A percentile compares a stretch with the other conserved stretches of the same genome.
Evolutionary conservation across 2,113 vertebrate genomes (phyloP).

Genomic region (Gambusia affinis): DNA sequence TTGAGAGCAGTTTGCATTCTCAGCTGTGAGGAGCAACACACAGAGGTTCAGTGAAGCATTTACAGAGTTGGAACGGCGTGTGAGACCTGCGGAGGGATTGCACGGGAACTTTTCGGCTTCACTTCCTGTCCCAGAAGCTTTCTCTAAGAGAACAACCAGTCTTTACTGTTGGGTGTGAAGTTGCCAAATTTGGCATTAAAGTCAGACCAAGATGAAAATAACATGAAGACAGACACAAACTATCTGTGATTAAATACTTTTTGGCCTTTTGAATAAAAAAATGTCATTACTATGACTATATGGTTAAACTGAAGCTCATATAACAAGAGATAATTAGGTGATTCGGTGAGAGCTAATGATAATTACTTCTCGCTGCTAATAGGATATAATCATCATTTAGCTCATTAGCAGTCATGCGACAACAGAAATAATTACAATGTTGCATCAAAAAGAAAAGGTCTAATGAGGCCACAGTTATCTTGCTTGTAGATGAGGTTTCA

Average conservation of each 20-base stretch:
- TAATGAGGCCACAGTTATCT: conserved; percentile 9
- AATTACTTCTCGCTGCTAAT: conserved; percentile 43
- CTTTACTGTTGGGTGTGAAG: conserved; percentile 27
- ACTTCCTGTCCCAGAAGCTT: conserved; percentile 72
- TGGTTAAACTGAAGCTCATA: conserved; percentile 1
- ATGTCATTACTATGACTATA: conserved; percentile 6
- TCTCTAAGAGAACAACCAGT: conserved; percentile 51
- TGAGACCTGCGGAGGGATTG: conserved; percentile 65
- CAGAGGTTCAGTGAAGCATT: conserved; percentile 65
- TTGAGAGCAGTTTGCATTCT: conserved; percentile 72
- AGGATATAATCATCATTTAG: conserved; percentile 41
- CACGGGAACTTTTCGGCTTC: conserved; percentile 55
- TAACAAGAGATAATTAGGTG: conserved; percentile 8
- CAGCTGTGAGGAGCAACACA: conserved; percentile 71
- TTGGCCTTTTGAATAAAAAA: not conserved
- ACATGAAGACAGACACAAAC: not conserved
- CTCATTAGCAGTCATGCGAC: conserved; percentile 28
- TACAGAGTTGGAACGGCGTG: conserved; percentile 65
- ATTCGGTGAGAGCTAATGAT: conserved; percentile 27
- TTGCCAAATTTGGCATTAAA: conserved; percentile 33
- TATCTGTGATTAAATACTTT: not conserved
- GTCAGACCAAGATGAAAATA: conserved; percentile 37
- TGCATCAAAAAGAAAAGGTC: conserved; percentile 7
- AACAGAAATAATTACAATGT: conserved; percentile 26
- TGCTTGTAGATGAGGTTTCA: conserved; percentile 9